phyloP scores from a whole-genome alignment of 2,113 vertebrate genomes.

The Ariopsis seemanni region DNA sequence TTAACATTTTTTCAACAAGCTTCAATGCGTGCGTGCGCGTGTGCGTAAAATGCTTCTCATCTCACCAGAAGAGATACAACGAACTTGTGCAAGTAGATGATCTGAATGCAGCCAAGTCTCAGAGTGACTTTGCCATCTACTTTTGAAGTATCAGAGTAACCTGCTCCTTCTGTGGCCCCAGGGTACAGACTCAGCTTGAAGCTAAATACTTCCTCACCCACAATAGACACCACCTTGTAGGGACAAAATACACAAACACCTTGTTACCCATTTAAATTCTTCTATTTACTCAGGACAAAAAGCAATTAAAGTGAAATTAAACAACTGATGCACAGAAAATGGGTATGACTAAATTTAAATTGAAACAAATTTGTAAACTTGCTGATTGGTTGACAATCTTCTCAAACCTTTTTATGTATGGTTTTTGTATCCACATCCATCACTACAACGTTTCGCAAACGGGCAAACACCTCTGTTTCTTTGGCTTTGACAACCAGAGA shows the following conservation, averaged over 20 bases:
- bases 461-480: conserved; percentile 81
- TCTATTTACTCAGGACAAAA: not conserved
- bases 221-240: conserved; percentile 87
- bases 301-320: not conserved
- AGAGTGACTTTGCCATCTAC: conserved; percentile 86
- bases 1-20: not conserved
- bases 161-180: conserved; percentile 82
- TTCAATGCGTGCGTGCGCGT: not conserved
- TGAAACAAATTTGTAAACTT: not conserved
- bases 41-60: not conserved
- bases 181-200: conserved; percentile 85
- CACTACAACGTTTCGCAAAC: conserved; percentile 87
- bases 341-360: not conserved
- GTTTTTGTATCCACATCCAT: conserved; percentile 84
- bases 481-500: conserved; percentile 81
- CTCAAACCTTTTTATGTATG: conserved; percentile 85
- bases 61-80: conserved; percentile 88
- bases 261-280: not conserved
- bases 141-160: conserved; percentile 83
- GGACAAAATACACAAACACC: conserved; percentile 29
- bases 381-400: not conserved
- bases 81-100: conserved; percentile 94
- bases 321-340: not conserved
- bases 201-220: conserved; percentile 95
- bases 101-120: conserved; percentile 90